Conservation (phyloP, 2,113 vertebrate species). For the Mesembrinibis cayennensis region DNA sequence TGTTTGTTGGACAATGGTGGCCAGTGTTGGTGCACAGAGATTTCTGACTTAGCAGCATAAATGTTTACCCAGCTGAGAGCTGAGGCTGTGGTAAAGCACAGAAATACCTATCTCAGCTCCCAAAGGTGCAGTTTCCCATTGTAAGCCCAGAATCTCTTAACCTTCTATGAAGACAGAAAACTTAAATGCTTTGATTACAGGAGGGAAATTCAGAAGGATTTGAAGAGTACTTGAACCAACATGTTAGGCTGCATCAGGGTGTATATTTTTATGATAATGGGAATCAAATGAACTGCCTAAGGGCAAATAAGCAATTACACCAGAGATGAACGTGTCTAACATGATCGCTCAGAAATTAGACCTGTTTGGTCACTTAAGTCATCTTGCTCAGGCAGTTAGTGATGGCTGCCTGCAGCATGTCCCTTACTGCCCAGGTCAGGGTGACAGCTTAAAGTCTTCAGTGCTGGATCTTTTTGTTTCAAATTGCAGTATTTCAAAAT, state of each 20-base stretch:
- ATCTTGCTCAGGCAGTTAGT: not conserved
- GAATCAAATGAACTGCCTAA: constrained; percentile 23
- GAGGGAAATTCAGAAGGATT: not conserved
- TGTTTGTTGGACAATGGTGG: not conserved
- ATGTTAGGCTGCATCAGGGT: constrained; percentile 2
- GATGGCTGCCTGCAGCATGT: not conserved
- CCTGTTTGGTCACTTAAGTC: constrained; percentile 22
- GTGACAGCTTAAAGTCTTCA: not conserved
- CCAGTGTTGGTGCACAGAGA: not conserved
- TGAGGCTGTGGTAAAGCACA: not conserved
- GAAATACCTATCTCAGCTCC: not conserved
- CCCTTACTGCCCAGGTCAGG: not conserved
- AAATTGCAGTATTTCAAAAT: not conserved
- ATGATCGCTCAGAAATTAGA: constrained; percentile 22
- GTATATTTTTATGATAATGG: constrained; percentile 30
- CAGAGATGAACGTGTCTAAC: constrained; percentile 47
- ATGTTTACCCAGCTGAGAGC: not conserved
- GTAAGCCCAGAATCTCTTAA: not conserved
- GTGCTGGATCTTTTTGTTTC: not conserved
- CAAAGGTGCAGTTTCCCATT: not conserved
- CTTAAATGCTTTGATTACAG: not conserved
- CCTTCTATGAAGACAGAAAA: not conserved
- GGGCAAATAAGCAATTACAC: constrained; percentile 4
- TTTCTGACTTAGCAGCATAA: not conserved
- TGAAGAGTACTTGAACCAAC: constrained; percentile 40